These are phyloP conservation scores for Crax fasciolata DNA, from an alignment of 2,797 vertebrate species.

Conservation along the genomic window DNA sequence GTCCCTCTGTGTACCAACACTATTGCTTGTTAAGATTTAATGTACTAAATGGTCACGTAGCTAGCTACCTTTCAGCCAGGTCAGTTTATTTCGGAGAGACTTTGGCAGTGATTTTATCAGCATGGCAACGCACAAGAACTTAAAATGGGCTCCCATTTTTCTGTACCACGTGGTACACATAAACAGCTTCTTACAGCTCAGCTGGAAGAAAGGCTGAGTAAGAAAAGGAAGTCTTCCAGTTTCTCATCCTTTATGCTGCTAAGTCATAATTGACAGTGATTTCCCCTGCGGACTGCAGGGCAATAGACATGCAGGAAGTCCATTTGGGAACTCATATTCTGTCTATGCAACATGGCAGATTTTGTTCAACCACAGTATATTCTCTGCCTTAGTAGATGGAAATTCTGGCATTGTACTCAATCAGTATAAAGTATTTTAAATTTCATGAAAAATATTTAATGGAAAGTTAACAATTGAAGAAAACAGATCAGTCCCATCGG, in stretches of 20 bases:
- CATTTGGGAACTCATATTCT: not conserved
- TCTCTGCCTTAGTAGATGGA: not conserved
- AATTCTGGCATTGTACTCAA: not conserved
- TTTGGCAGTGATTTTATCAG: not conserved
- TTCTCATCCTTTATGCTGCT: not conserved
- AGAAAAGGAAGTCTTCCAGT: not conserved
- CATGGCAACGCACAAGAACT: not conserved
- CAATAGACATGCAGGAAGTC: not conserved
- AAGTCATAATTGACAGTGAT: not conserved
- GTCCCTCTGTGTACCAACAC: not conserved
- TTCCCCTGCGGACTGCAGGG: not conserved
- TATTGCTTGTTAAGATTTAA: not conserved
- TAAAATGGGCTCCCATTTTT: not conserved
- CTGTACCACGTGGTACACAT: not conserved
- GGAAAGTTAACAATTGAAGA: not conserved
- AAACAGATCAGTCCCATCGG: not conserved
- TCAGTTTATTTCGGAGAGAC: not conserved
- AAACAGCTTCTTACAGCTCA: not conserved
- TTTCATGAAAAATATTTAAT: conserved; percentile 25
- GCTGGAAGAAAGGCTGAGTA: not conserved
- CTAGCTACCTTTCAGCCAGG: not conserved
- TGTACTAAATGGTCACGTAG: not conserved
- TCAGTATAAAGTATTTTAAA: not conserved
- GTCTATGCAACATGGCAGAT: not conserved
- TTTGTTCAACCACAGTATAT: not conserved